Evolutionary conservation across 1,140 invertebrate species (phyloP).

Genomic region (Drosophila yakuba): DNA sequence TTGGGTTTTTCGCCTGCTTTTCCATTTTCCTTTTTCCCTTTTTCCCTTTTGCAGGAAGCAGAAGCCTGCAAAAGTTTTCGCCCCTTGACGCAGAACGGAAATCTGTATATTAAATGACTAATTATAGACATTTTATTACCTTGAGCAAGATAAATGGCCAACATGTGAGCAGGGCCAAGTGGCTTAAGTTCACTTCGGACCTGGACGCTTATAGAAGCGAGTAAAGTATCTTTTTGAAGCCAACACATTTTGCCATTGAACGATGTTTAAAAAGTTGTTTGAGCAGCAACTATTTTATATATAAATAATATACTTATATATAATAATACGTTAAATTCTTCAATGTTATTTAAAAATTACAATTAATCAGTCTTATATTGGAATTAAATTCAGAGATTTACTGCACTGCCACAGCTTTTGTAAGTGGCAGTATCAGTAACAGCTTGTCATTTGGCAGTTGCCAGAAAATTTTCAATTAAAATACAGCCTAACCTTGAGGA

Average conservation of each 20-base stretch:
- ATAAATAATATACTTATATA: no score
- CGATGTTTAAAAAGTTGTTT: no score
- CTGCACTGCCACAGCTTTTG: neutral
- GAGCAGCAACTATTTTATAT: no score
- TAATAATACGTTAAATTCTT: no score
- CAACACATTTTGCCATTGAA: no score
- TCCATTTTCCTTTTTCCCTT: slow-evolving; percentile 29
- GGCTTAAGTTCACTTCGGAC: slow-evolving; percentile 15
- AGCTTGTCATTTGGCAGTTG: slow-evolving; percentile 52
- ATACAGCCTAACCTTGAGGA: slow-evolving; percentile 70
- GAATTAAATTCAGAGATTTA: neutral
- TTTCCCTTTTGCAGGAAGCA: slow-evolving; percentile 44
- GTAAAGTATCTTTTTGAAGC: no score
- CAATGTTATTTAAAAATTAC: no score
- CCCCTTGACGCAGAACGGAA: slow-evolving; percentile 82
- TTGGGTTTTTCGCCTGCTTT: slow-evolving; percentile 10
- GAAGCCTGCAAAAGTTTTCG: slow-evolving; percentile 69
- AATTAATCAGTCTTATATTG: neutral
- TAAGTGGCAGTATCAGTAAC: slow-evolving; percentile 47
- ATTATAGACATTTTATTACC: slow-evolving; percentile 84
- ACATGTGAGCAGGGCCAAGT: slow-evolving; percentile 48
- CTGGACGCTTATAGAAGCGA: no score
- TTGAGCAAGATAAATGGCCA: slow-evolving; percentile 80
- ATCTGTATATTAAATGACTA: slow-evolving; percentile 84
- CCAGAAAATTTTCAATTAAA: slow-evolving; percentile 79